phyloP scores from a whole-genome alignment of 1,140 invertebrate species.

The Pseudobourletiella spinata region DNA sequence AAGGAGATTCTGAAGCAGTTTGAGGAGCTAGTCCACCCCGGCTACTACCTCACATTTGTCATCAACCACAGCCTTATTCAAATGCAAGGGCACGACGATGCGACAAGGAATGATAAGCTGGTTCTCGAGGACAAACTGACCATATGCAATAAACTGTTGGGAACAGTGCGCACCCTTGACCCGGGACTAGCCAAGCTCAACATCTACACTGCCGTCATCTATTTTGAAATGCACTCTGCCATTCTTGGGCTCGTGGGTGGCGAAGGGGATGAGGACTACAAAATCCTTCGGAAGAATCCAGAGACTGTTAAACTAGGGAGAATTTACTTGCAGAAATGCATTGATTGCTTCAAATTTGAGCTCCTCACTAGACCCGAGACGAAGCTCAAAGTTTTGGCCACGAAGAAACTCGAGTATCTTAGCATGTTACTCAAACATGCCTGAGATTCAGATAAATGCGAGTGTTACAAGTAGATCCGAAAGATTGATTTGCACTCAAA shows the following conservation, averaged over 20 bases:
- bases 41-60: constrained; percentile 33
- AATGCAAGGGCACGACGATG: constrained; percentile 24
- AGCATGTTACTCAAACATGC: constrained; percentile 22
- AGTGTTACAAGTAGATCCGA: background rate
- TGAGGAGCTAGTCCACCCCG: constrained; percentile 30
- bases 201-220: constrained; percentile 31
- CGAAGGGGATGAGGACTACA: constrained; percentile 32
- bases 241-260: constrained; percentile 27
- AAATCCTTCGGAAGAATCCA: constrained; percentile 27
- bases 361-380: constrained; percentile 25
- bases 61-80: constrained; percentile 32
- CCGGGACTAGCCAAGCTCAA: constrained; percentile 28
- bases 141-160: constrained; percentile 27
- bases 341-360: constrained; percentile 33
- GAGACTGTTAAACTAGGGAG: constrained; percentile 33
- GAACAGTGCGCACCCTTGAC: constrained; percentile 24
- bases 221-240: constrained; percentile 31
- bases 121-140: constrained; percentile 32
- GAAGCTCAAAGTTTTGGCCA: constrained; percentile 27
- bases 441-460: background rate
- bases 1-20: constrained; percentile 19
- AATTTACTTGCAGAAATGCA: constrained; percentile 31
- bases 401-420: constrained; percentile 33
- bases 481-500: too few relatives aligned
- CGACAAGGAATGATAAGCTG: constrained; percentile 8